phyloP scores from a whole-genome alignment of 2,113 vertebrate genomes.

The Ciconia stormi region DNA sequence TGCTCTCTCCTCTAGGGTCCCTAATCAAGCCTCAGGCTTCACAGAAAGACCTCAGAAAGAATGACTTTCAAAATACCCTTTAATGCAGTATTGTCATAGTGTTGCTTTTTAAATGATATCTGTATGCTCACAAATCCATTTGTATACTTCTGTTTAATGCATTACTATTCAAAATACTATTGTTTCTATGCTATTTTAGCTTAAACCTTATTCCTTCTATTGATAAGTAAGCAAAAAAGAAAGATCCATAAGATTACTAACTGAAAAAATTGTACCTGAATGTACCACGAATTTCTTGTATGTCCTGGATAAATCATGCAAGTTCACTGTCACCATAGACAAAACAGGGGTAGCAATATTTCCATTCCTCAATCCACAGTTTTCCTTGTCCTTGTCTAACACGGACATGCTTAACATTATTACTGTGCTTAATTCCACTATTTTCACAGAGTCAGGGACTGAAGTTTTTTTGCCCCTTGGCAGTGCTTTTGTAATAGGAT shows the following conservation, averaged over 20 bases:
- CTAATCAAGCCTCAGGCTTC: background rate
- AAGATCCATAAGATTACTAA: background rate
- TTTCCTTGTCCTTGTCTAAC: background rate
- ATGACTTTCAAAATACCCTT: background rate
- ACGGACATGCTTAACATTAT: background rate
- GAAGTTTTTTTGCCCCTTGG: background rate
- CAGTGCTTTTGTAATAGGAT: background rate
- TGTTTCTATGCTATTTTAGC: background rate
- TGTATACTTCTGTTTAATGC: background rate
- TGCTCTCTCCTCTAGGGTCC: background rate
- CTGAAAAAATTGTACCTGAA: background rate
- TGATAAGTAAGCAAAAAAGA: background rate
- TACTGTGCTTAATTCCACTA: background rate
- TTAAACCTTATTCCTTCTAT: background rate
- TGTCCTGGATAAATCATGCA: background rate
- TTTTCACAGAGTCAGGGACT: background rate
- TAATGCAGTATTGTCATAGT: background rate
- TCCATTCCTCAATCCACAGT: background rate
- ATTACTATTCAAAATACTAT: background rate
- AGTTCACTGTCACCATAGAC: background rate
- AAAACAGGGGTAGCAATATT: background rate
- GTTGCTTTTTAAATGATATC: background rate
- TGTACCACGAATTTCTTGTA: background rate
- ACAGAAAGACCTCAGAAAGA: background rate
- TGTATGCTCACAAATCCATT: background rate